phyloP scores from a whole-genome alignment of 2,888 invertebrate genomes.

The Tromatobia lineatoria region DNA sequence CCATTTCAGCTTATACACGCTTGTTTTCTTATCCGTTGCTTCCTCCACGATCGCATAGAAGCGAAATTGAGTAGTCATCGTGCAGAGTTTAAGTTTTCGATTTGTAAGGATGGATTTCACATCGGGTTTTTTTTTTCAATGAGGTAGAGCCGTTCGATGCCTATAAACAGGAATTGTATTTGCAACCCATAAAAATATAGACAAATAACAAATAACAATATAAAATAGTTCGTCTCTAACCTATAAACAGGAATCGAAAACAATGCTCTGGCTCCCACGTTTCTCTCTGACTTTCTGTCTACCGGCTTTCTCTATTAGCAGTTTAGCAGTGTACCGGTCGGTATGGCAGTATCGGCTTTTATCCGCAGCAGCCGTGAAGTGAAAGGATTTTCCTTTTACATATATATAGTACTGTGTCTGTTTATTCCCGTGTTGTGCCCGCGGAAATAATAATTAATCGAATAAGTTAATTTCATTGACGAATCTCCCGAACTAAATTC shows the following conservation, averaged over 20 bases:
- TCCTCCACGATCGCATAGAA: conserved; percentile 64
- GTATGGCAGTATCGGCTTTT: conserved; percentile 8
- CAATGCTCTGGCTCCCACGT: conserved; percentile 25
- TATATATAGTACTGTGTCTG: too few relatives aligned
- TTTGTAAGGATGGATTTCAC: conserved; percentile 46
- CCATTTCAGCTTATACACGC: conserved; percentile 60
- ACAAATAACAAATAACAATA: conserved; percentile 1
- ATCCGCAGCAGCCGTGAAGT: not conserved
- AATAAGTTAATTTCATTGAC: too few relatives aligned
- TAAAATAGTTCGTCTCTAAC: conserved; percentile 6
- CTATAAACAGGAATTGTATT: conserved; percentile 20
- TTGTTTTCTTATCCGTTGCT: conserved; percentile 60
- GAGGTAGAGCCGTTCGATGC: conserved; percentile 25
- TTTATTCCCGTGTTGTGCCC: too few relatives aligned
- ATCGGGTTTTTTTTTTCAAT: not conserved
- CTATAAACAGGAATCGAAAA: conserved; percentile 29
- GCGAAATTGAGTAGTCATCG: conserved; percentile 62
- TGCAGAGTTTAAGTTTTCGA: conserved; percentile 61
- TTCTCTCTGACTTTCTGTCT: conserved; percentile 9
- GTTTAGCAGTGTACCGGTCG: conserved; percentile 22
- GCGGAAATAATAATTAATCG: too few relatives aligned
- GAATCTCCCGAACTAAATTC: too few relatives aligned
- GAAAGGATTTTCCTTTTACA: conserved; percentile 58
- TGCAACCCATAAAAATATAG: conserved; percentile 2
- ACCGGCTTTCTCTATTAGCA: not conserved